Evolutionary conservation across 2,797 vertebrate species (phyloP).

Genomic region (Scomberomorus guttatus): DNA sequence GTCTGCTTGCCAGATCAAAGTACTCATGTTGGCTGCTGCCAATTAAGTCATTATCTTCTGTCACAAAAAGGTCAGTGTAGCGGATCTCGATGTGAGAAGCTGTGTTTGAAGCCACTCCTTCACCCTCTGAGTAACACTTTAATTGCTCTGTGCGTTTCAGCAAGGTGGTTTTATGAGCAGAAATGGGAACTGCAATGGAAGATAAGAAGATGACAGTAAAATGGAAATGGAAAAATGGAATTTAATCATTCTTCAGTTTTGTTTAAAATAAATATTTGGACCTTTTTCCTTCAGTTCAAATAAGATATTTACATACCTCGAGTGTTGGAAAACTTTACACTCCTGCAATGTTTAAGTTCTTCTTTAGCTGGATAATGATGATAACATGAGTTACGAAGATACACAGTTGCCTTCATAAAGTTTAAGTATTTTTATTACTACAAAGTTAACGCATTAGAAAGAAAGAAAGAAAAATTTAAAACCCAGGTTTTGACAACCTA

Average conservation of each 20-base stretch:
- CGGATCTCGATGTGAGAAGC: conserved; percentile 81
- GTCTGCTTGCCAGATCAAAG: conserved; percentile 76
- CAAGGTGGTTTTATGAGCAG: conserved; percentile 77
- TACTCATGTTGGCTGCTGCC: conserved; percentile 77
- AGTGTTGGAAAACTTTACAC: conserved; percentile 46
- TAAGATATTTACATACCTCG: conserved; percentile 51
- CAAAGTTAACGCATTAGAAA: background rate
- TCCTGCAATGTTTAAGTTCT: conserved; percentile 43
- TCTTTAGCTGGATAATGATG: conserved; percentile 43
- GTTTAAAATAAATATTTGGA: background rate
- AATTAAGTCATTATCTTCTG: conserved; percentile 65
- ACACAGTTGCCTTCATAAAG: background rate
- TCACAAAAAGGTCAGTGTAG: conserved; percentile 84
- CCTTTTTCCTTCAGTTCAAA: background rate
- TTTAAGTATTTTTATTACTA: background rate
- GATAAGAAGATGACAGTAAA: background rate
- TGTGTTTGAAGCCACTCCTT: conserved; percentile 57
- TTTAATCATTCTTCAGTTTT: background rate
- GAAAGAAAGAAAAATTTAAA: background rate
- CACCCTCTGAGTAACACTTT: conserved; percentile 73
- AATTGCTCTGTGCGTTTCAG: conserved; percentile 75
- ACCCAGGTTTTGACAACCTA: background rate
- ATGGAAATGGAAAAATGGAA: background rate
- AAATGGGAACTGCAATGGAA: conserved; percentile 67
- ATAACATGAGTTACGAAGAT: background rate